Evolutionary conservation across 2,113 vertebrate genomes (phyloP).

Genomic region (Cyanoderma ruficeps): DNA sequence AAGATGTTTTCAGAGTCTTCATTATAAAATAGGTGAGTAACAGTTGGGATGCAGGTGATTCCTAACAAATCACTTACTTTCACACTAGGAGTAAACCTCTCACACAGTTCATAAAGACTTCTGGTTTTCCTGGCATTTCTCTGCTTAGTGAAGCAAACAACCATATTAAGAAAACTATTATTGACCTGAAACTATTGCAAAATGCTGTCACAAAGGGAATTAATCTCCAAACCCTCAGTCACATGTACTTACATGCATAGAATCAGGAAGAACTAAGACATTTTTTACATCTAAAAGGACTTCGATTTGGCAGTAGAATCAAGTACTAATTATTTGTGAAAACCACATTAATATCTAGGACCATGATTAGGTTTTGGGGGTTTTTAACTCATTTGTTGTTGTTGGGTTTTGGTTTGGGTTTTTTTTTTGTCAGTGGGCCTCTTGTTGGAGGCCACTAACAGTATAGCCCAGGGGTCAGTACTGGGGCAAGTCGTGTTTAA

Average conservation of each 20-base stretch:
- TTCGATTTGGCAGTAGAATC: background rate
- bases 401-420: background rate
- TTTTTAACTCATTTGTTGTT: background rate
- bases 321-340: background rate
- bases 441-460: background rate
- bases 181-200: background rate
- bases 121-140: background rate
- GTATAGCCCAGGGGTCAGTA: background rate
- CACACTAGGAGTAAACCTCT: background rate
- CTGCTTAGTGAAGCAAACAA: background rate
- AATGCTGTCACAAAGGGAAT: background rate
- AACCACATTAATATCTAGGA: background rate
- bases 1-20: background rate
- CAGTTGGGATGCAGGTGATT: background rate
- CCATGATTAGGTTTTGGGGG: fast-evolving
- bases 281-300: background rate
- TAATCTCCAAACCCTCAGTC: background rate
- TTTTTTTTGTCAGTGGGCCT: background rate
- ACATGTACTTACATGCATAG: background rate
- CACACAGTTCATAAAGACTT: background rate
- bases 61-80: background rate
- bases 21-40: background rate
- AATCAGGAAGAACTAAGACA: background rate
- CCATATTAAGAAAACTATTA: background rate
- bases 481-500: background rate